Conservation (phyloP, 1,140 invertebrate species). For the Neodiprion pinetum region DNA sequence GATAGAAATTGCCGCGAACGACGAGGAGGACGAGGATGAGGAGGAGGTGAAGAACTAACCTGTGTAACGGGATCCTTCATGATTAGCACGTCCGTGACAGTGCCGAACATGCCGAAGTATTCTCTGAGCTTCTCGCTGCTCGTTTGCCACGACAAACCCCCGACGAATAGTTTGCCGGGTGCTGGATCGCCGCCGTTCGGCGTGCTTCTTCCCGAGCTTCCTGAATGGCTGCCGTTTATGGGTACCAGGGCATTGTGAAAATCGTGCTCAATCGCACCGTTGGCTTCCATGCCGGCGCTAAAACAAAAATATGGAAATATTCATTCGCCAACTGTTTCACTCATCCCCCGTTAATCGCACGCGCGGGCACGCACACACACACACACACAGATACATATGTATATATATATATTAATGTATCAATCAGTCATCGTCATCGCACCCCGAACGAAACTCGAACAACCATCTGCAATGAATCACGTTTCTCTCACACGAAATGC, state of each 20-base stretch:
- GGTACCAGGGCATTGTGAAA: constrained; percentile 68
- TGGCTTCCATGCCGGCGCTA: constrained; percentile 64
- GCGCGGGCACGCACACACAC: too few relatives aligned
- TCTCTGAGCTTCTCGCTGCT: constrained; percentile 88
- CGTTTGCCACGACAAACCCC: constrained; percentile 90
- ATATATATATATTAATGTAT: too few relatives aligned
- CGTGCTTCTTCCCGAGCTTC: constrained; percentile 77
- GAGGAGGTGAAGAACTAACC: constrained; percentile 64
- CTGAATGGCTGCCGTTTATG: constrained; percentile 66
- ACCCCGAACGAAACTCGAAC: background rate
- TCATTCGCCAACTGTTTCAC: background rate
- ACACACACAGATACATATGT: too few relatives aligned
- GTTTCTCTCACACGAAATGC: background rate
- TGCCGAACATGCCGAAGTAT: constrained; percentile 91
- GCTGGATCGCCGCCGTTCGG: constrained; percentile 77
- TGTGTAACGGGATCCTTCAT: constrained; percentile 95
- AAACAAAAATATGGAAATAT: constrained; percentile 35
- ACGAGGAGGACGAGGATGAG: too few relatives aligned
- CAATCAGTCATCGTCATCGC: background rate
- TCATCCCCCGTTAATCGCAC: background rate
- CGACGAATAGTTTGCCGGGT: constrained; percentile 89
- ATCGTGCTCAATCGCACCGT: constrained; percentile 68
- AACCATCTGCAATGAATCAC: background rate
- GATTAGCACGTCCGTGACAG: constrained; percentile 90
- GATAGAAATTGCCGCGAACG: too few relatives aligned